Evolutionary conservation across 2,113 vertebrate species (phyloP).

Genomic region (Colinus virginianus): DNA sequence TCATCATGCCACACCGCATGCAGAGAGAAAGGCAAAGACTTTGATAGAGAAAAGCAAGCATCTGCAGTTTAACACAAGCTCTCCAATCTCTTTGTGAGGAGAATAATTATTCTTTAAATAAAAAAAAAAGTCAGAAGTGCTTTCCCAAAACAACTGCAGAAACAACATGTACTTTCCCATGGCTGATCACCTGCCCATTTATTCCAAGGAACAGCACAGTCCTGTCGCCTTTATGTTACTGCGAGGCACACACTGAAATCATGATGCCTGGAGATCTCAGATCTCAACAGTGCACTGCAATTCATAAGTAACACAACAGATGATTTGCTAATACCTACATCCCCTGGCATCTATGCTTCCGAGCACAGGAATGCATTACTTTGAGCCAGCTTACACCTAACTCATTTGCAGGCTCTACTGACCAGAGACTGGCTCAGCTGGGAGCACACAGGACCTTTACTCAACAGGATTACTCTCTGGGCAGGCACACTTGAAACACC

Average conservation of each 20-base stretch:
- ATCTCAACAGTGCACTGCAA: background rate
- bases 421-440: background rate
- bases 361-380: background rate
- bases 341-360: background rate
- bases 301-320: background rate
- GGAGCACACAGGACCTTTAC: background rate
- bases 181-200: background rate
- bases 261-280: background rate
- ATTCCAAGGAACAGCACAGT: background rate
- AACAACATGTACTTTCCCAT: background rate
- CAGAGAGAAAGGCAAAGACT: background rate
- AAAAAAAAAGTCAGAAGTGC: background rate
- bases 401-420: background rate
- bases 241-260: background rate
- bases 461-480: background rate
- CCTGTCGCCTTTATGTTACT: background rate
- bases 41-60: background rate
- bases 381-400: background rate
- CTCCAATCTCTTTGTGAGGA: background rate
- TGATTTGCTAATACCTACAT: background rate
- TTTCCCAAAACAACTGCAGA: background rate
- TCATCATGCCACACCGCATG: background rate
- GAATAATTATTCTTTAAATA: background rate
- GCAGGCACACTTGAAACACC: background rate
- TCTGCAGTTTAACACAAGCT: background rate